Evolutionary conservation across 2,113 vertebrate genomes (phyloP).

Genomic region (Mormyrus iriodes): DNA sequence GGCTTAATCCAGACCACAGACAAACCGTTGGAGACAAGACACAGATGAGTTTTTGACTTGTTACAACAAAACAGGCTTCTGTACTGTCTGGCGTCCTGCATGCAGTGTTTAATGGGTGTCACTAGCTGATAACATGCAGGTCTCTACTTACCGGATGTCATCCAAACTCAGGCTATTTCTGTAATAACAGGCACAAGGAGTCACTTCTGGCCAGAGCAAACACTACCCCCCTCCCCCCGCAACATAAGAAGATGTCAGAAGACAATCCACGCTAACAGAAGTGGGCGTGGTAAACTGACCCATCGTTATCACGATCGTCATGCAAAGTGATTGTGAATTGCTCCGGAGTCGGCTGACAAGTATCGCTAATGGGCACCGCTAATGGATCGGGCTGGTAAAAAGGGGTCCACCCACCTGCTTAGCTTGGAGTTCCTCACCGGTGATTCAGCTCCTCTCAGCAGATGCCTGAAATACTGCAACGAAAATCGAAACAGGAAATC

Average conservation of each 20-base stretch:
- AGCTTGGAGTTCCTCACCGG: slow-evolving; percentile 87
- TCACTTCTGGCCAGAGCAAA: slow-evolving; percentile 62
- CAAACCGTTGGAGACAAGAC: not conserved
- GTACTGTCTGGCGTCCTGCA: slow-evolving; percentile 44
- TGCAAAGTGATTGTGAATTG: not conserved
- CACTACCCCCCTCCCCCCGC: slow-evolving; percentile 28
- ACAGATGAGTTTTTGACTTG: slow-evolving; percentile 16
- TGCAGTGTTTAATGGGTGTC: slow-evolving; percentile 52
- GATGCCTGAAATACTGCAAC: slow-evolving; percentile 87
- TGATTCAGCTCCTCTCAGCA: slow-evolving; percentile 87
- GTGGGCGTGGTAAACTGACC: not conserved
- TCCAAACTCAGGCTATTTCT: slow-evolving; percentile 99
- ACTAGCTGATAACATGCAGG: slow-evolving; percentile 57
- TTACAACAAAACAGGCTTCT: slow-evolving; percentile 46
- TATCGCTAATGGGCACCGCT: not conserved
- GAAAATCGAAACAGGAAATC: not conserved
- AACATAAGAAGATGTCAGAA: not conserved
- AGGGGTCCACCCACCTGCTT: slow-evolving; percentile 70
- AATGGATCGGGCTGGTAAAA: not conserved
- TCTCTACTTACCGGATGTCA: slow-evolving; percentile 90
- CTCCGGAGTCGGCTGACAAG: not conserved
- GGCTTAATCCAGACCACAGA: not conserved
- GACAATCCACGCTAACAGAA: not conserved
- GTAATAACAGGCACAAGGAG: slow-evolving; percentile 82
- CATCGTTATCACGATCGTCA: not conserved